Evolutionary conservation across 2,797 vertebrate genomes (phyloP).

Genomic region (Anas acuta): DNA sequence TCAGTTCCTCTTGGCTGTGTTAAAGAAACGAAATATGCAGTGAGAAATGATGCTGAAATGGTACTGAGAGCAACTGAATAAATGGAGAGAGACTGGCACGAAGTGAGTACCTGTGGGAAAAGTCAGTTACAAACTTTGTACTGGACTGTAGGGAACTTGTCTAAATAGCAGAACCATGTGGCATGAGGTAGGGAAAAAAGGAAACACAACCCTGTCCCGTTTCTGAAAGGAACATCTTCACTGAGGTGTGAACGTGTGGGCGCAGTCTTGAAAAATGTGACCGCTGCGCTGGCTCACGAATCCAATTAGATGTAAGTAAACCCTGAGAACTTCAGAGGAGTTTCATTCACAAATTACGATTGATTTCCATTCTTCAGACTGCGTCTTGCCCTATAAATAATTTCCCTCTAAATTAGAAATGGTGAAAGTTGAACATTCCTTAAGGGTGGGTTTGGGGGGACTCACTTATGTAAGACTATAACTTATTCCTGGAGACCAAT

Average conservation of each 20-base stretch:
- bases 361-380: conserved; percentile 51
- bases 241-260: not conserved
- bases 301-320: conserved; percentile 54
- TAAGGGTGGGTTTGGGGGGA: conserved; percentile 39
- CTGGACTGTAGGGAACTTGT: not conserved
- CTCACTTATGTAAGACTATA: conserved; percentile 69
- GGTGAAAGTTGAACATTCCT: conserved; percentile 60
- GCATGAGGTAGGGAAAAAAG: not conserved
- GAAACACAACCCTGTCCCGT: not conserved
- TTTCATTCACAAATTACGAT: conserved; percentile 43
- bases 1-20: not conserved
- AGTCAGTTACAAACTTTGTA: conserved; percentile 14
- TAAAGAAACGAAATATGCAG: not conserved
- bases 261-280: not conserved
- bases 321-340: conserved; percentile 33
- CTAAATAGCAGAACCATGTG: not conserved
- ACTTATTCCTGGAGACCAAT: conserved; percentile 71
- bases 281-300: not conserved
- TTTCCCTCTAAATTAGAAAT: conserved; percentile 34
- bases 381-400: not conserved
- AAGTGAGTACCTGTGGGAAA: not conserved
- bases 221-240: not conserved
- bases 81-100: not conserved
- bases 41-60: not conserved
- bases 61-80: conserved; percentile 1